Base-by-base conservation (phyloP, 1,140 invertebrate genomes). In the Manduca sexta region DNA sequence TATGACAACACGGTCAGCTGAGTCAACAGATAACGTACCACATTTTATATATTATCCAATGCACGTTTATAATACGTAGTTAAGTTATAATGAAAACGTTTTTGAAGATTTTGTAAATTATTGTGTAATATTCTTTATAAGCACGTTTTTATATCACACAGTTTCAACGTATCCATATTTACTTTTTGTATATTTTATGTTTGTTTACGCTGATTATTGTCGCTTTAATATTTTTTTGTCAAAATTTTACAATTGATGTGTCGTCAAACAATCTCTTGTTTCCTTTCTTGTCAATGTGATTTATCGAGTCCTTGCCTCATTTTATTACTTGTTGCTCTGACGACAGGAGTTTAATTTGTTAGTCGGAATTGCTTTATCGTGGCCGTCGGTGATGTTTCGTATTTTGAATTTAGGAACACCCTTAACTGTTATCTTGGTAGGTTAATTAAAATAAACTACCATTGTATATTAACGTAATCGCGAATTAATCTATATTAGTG, bases 401-500 rank as follows among this genome's bases (percentile, higher is more conserved):
- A 35, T 35, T 14, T 35, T n/a, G 4, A n/a, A 35, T 35, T 35
- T 14, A 35, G n/a, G 13, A 4, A n/a, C n/a, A n/a, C n/a, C 13
- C 13, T 35, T 12, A 35, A 35, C 5, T 35, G n/a, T n/a, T n/a
- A n/a, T 35, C 33, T 34, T 5, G 33, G 13, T 1, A n/a, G n/a
- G 7, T 35, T 14, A 5, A 35, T 35, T 35, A 14, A 35, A 35
- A 2, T 8, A 26, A 26, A 26, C 21, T 26, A 26, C 21, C 8
- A 26, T 8, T 0, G 8, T 26, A 26, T 26, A 26, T 26, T 26
- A 8, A 26, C 8, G 21, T 26, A 26, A 26, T 26, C 1, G 21
- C 21, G 21, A 26, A 78, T 78, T 69, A 72, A 78, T 78, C 71
- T 73, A 49, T 49, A 69, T 75, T 74, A 73, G 61, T 74, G 66